Percentiles rank a stretch among this genome's conserved stretches.
Evolutionary conservation across 2,797 vertebrate genomes (phyloP).

Genomic region (Allobates femoralis): DNA sequence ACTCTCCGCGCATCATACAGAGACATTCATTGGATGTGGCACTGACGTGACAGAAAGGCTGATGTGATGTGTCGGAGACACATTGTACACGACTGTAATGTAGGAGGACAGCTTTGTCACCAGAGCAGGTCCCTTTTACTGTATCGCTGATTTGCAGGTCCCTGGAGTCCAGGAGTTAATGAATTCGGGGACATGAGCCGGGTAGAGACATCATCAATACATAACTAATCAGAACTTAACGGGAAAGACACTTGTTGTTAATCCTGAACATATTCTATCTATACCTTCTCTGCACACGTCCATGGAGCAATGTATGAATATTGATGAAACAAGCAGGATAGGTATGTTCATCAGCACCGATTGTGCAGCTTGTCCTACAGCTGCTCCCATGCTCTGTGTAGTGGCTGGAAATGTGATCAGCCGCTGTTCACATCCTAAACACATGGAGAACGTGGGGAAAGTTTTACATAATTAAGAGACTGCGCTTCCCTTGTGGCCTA

Average conservation of each 20-base stretch:
- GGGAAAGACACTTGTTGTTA: not conserved
- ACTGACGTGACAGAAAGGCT: conserved; percentile 36
- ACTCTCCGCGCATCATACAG: conserved; percentile 8
- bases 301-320: not conserved
- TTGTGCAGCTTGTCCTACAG: not conserved
- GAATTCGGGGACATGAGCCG: not conserved
- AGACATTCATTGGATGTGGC: conserved; percentile 27
- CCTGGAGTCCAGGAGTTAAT: conserved; percentile 16
- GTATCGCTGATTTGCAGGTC: conserved; percentile 14
- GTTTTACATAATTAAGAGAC: conserved; percentile 23
- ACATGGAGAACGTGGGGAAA: conserved; percentile 20
- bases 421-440: conserved; percentile 8
- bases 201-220: not conserved
- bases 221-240: not conserved
- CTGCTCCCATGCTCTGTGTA: not conserved
- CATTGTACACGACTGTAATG: conserved; percentile 56
- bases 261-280: not conserved
- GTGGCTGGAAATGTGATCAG: not conserved
- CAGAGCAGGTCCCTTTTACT: conserved; percentile 13
- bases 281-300: not conserved
- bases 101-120: conserved; percentile 50
- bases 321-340: not conserved
- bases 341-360: not conserved
- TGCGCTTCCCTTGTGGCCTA: not conserved
- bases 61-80: conserved; percentile 52